phyloP scores from a whole-genome alignment of 53 echinoderm and acorn worm species.

The Actinopyga echinites region DNA sequence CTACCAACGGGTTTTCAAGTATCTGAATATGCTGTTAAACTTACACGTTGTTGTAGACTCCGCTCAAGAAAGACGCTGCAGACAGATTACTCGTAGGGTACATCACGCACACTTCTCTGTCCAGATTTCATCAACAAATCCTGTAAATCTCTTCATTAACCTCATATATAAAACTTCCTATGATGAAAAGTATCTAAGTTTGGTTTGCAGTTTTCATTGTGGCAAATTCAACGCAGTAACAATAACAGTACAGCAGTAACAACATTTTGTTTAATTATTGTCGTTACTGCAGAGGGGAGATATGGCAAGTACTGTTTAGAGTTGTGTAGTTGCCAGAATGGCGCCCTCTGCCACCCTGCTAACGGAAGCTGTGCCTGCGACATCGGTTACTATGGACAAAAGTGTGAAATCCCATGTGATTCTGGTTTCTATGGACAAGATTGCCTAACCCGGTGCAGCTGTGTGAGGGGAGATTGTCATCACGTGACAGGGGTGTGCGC shows the following conservation, averaged over 20 bases:
- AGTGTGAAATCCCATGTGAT: constrained; percentile 36
- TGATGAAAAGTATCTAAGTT: no score
- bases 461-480: constrained; percentile 28
- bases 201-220: background rate
- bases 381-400: constrained; percentile 55
- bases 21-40: no score
- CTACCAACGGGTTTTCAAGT: no score
- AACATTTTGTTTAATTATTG: background rate
- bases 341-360: constrained; percentile 6
- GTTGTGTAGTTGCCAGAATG: constrained; percentile 17
- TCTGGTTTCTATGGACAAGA: constrained; percentile 22
- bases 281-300: background rate
- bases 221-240: no score
- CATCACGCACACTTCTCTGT: no score
- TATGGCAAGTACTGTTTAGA: constrained; percentile 19
- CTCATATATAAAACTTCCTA: no score
- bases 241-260: no score
- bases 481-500: constrained; percentile 46
- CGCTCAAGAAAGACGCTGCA: no score
- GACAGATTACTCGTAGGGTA: no score
- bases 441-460: background rate
- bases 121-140: no score
- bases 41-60: no score
- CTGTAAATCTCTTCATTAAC: no score
- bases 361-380: constrained; percentile 56